A percentile compares a stretch with the other conserved stretches of the same genome.
Conservation (phyloP, 2,888 invertebrate species). For the Pteria penguin region DNA sequence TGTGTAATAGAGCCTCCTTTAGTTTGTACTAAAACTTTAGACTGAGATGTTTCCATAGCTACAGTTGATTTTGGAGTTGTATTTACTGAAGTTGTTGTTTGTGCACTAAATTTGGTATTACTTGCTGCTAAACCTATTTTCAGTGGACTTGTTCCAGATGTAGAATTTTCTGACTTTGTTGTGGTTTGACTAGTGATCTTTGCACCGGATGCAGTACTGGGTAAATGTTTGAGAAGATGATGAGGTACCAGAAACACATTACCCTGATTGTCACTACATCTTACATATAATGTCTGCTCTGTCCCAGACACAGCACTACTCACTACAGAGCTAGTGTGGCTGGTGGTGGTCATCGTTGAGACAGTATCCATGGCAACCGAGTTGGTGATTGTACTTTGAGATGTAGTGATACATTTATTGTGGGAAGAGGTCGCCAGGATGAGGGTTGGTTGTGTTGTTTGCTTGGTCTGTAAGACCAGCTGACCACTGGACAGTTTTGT, state of each 20-base stretch:
- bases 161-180: background rate
- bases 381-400: background rate
- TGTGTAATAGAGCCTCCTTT: background rate
- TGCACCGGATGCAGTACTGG: background rate
- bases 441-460: background rate
- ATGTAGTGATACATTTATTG: background rate
- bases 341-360: background rate
- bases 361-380: background rate
- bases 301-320: background rate
- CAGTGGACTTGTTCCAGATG: background rate
- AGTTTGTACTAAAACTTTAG: background rate
- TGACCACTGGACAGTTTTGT: background rate
- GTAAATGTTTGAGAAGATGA: constrained; percentile 51
- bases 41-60: background rate
- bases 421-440: background rate
- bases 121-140: background rate
- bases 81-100: background rate
- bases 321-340: background rate
- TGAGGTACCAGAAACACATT: constrained; percentile 71
- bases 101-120: background rate
- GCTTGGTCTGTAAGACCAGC: background rate
- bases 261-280: constrained; percentile 68
- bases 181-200: background rate
- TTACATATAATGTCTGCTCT: constrained; percentile 34
- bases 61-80: background rate